Evolutionary conservation across 1,140 invertebrate genomes (phyloP), one percentile per base, ranked within the genome.

Genomic region (Formica exsecta): DNA sequence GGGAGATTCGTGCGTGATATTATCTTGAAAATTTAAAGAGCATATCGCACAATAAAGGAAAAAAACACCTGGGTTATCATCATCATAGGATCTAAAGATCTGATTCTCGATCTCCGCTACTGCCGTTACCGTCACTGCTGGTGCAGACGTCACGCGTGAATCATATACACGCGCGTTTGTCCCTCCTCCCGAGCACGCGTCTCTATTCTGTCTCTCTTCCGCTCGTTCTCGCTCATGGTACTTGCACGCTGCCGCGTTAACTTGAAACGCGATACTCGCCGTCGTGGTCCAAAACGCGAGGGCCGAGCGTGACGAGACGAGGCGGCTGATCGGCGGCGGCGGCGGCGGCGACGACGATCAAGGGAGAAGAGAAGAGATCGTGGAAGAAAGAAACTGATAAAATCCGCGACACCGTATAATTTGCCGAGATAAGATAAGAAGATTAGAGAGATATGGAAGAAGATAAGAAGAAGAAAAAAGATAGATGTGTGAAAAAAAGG

Each of bases 231-330:
- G 86, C 89, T 73, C 75, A 16, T 13, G 16, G 36, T 85, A 51
- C 48, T 51, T 51, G 80, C 71, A 76, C 86, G 83, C 57, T 83
- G 91, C 90, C 89, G 91, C 88, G 88, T 87, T 73, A 92, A 92
- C 91, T 92, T 94, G 93, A 94, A 94, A 94, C 92, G 92, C 92
- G 93, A 94, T 91, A 94, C 93, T 91, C 87, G 81, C 79, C 61
- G 74, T 41, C 83, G 44, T 57, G 84, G 59, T 62, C 70, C 87
- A 79, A 68, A 86, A 88, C 66, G 68, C 71, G 77, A 70, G 76
- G 75, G 36, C 59, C 71, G 76, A 79, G 77, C 75, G 88, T 89
- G 87, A 89, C 88, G 87, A 86, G 62, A 62, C 76, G 59, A 89
- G 54, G 80, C 70, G 85, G 62, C 76, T 79, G 75, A 89, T 86